Base-by-base conservation (phyloP, 2,797 vertebrate genomes). In the Premnoplex brunnescens region DNA sequence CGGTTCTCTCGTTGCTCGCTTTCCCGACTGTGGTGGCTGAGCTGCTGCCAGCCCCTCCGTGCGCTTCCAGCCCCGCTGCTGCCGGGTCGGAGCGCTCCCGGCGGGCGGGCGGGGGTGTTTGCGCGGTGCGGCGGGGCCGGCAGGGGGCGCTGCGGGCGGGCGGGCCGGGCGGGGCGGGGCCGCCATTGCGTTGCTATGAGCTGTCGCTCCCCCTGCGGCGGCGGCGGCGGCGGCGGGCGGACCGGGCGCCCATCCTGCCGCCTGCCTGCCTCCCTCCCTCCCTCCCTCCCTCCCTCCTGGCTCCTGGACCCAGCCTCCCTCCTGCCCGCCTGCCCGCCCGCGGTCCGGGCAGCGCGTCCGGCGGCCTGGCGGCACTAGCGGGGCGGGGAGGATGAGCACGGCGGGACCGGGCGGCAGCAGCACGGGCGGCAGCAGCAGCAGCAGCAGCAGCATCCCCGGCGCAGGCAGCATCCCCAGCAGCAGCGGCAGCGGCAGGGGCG, bases 171-270 rank as follows among this genome's bases (percentile, higher is more conserved):
- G 71, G 91, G 88, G 71, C 58, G 81, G 30, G 92, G 92, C 88
- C 88, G 95, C 91, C 88, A 91, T 95, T 93, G 90, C 95, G 90
- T 94, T 94, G 90, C 95, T 91, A 94, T 92, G 92, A 86, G 93
- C 85, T 89, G 93, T 72, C 55, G 64, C 84, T 71, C 26, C 72
- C 84, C 51, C 71, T 77, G 81, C 83, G 22, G 66, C 76, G 30
- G 55, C 71, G 81, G 81, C 83, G 20, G 66, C 76, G 32, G 91
- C 84, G 30, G 82, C 94, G 94, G 93, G 80, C 72, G 67, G 91
- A 59, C 30, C 54, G 77, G 73, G 80, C 22, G 72, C 59, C 28
- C 90, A 46, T 94, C 88, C 73, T 94, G 63, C 64, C 62, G 19
- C 43, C 43, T 19, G 12, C 39, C 39, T 39, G 14, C 41, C 41